Evolutionary conservation across 2,888 invertebrate genomes (phyloP).

Genomic region (Carpatolechia fugitivella): DNA sequence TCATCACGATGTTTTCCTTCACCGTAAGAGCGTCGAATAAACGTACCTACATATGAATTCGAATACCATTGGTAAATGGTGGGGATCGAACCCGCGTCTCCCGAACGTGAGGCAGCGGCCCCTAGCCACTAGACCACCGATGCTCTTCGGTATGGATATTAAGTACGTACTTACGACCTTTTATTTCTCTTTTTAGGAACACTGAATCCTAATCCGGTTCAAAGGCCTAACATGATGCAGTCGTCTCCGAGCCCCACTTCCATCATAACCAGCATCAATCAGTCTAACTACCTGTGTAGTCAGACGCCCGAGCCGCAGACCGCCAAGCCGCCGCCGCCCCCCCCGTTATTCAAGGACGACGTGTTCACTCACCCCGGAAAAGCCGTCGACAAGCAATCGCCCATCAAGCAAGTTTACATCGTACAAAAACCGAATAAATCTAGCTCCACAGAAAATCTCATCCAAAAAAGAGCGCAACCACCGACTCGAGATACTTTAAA

Average conservation of each 20-base stretch:
- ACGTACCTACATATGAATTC: too few relatives aligned
- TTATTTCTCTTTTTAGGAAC: conserved; percentile 33
- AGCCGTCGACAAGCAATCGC: conserved; percentile 32
- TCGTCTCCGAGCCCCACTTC: conserved; percentile 74
- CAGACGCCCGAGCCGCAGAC: conserved; percentile 41
- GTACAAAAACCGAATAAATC: conserved; percentile 23
- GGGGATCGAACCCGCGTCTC: too few relatives aligned
- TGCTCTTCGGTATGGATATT: too few relatives aligned
- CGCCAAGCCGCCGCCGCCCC: conserved; percentile 20
- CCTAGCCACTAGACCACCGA: too few relatives aligned
- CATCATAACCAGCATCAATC: conserved; percentile 70
- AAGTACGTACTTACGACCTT: too few relatives aligned
- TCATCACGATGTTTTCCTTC: too few relatives aligned
- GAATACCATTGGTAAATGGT: too few relatives aligned
- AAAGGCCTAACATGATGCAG: conserved; percentile 57
- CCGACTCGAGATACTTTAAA: background rate
- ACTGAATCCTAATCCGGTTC: conserved; percentile 50
- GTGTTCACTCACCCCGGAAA: conserved; percentile 43
- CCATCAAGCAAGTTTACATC: conserved; percentile 56
- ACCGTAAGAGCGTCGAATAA: too few relatives aligned
- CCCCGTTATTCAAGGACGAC: conserved; percentile 36
- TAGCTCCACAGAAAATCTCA: background rate
- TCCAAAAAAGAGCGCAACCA: background rate
- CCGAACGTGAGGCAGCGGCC: too few relatives aligned
- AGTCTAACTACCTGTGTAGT: conserved; percentile 68